phyloP scores from a whole-genome alignment of 2,113 vertebrate species.

The Etheostoma spectabile region DNA sequence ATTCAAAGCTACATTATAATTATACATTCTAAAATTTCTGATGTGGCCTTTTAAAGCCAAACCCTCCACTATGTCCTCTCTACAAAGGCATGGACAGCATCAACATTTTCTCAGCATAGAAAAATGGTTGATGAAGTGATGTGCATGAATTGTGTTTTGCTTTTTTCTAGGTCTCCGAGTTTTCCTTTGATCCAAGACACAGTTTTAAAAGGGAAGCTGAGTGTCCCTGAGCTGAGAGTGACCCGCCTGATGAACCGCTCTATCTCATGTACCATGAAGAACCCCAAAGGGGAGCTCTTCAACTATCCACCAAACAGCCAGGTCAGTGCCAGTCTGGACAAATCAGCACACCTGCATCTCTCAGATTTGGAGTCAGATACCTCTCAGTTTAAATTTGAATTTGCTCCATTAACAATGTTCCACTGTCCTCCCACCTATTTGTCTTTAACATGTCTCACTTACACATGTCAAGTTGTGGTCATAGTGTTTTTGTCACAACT shows the following conservation, averaged over 20 bases:
- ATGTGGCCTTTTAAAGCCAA: conserved; percentile 9
- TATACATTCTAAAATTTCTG: not conserved
- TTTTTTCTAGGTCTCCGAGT: conserved; percentile 92
- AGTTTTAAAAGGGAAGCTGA: conserved; percentile 94
- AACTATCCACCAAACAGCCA: conserved; percentile 94
- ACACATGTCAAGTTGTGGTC: not conserved
- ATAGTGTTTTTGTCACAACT: conserved; percentile 7
- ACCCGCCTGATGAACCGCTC: conserved; percentile 98
- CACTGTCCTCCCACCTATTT: not conserved
- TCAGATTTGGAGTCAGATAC: not conserved
- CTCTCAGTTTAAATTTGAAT: not conserved
- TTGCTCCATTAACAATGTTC: not conserved
- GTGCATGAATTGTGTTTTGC: conserved; percentile 2
- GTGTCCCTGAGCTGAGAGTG: conserved; percentile 92
- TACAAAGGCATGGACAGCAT: not conserved
- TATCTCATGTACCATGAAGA: conserved; percentile 96
- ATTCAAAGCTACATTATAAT: not conserved
- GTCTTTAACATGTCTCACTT: not conserved
- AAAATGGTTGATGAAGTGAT: not conserved
- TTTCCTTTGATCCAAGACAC: conserved; percentile 97
- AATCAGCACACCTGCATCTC: not conserved
- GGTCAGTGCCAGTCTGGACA: conserved; percentile 68
- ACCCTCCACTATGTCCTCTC: not conserved
- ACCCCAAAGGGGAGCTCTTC: conserved; percentile 96
- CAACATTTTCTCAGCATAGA: not conserved